Conservation (phyloP, 2,113 vertebrate species). For the Antechinus stuartii region DNA sequence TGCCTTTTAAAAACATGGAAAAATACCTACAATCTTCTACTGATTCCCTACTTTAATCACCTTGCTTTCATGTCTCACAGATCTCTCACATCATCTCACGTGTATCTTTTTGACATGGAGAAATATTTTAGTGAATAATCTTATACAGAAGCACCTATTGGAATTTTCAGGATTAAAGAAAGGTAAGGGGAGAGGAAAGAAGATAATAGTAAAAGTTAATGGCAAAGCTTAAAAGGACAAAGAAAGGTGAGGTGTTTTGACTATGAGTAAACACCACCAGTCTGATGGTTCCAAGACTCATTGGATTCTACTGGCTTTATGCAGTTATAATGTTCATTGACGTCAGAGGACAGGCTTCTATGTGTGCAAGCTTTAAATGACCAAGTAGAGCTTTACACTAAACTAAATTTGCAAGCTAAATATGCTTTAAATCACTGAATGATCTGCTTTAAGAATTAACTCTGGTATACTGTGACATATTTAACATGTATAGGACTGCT, state of each 20-base stretch:
- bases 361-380: not conserved
- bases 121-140: not conserved
- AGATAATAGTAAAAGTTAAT: conserved; percentile 1
- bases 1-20: not conserved
- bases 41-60: not conserved
- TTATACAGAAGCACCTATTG: not conserved
- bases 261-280: not conserved
- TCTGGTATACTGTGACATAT: not conserved
- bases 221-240: not conserved
- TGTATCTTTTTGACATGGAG: not conserved
- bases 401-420: not conserved
- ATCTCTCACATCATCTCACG: too few relatives aligned
- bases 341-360: not conserved
- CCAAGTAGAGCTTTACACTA: not conserved
- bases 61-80: not conserved
- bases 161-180: conserved; percentile 24
- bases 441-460: not conserved
- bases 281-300: conserved; percentile 14
- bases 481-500: too few relatives aligned
- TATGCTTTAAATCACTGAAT: not conserved
- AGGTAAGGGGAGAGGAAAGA: not conserved
- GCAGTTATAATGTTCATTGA: not conserved
- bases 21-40: not conserved
- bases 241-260: not conserved
- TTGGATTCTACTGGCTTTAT: not conserved